Percentiles rank a stretch among this genome's conserved stretches.
These are phyloP conservation scores for Cheiracanthium punctorium DNA, from an alignment of 2,888 invertebrate genomes.

Conservation along the genomic window DNA sequence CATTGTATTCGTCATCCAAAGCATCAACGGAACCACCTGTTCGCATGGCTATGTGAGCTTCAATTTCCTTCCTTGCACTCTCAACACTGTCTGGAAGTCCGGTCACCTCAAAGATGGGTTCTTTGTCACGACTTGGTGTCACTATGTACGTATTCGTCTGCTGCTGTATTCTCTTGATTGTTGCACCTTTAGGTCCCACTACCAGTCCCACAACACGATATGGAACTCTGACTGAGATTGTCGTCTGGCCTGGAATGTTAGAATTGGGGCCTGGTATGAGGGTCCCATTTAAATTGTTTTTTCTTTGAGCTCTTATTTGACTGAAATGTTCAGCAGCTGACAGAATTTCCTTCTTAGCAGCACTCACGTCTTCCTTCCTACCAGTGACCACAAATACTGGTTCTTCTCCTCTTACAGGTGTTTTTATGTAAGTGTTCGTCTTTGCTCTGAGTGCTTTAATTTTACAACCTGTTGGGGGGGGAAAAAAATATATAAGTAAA, in stretches of 20 bases:
- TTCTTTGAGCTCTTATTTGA: conserved; percentile 95
- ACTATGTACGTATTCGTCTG: conserved; percentile 99
- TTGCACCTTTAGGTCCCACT: conserved; percentile 99
- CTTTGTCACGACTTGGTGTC: conserved; percentile 97
- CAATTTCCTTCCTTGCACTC: conserved; percentile 95
- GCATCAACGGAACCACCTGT: conserved; percentile 83
- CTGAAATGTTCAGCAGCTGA: conserved; percentile 99
- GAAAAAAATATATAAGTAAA: conserved; percentile 17
- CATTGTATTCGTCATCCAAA: conserved; percentile 69
- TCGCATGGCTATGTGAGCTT: conserved; percentile 96
- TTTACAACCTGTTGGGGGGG: conserved; percentile 99
- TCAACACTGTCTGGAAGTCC: conserved; percentile 98
- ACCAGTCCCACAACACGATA: conserved; percentile 99
- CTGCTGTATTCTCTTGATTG: conserved; percentile 99
- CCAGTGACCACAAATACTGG: conserved; percentile 99
- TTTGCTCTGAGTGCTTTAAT: conserved; percentile 99
- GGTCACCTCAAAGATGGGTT: conserved; percentile 96
- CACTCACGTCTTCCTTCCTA: conserved; percentile 96
- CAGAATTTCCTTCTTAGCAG: conserved; percentile 97
- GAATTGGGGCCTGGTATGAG: conserved; percentile 72
- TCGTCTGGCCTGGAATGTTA: conserved; percentile 89
- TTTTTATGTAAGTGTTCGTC: conserved; percentile 99
- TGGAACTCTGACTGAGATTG: conserved; percentile 95
- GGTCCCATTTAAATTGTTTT: conserved; percentile 81
- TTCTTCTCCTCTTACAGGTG: conserved; percentile 98